Evolutionary conservation across 2,113 vertebrate genomes (phyloP).

Genomic region (Origma solitaria): DNA sequence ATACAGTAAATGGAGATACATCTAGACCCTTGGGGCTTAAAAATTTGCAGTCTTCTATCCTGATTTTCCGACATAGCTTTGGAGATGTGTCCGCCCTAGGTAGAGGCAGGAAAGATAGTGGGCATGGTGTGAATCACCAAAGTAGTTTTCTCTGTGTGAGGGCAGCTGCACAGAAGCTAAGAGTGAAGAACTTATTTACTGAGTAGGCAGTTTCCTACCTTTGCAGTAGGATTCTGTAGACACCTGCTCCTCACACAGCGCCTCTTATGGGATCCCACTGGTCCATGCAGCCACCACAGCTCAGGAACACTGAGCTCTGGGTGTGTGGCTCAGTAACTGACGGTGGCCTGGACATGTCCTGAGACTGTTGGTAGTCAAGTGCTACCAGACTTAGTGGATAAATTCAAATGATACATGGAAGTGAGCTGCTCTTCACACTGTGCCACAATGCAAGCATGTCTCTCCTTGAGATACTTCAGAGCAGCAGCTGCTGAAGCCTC

Average conservation of each 20-base stretch:
- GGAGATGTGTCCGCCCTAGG: rapidly evolving
- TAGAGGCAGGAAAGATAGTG: neutral
- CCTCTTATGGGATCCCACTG: neutral
- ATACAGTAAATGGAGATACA: neutral
- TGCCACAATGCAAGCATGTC: rapidly evolving
- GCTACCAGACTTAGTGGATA: neutral
- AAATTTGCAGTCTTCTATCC: neutral
- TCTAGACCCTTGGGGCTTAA: neutral
- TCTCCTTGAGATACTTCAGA: neutral
- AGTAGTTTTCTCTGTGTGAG: neutral
- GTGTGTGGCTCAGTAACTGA: neutral
- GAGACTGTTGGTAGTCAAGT: neutral
- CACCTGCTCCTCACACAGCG: neutral
- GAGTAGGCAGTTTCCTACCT: neutral
- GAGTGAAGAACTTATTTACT: neutral
- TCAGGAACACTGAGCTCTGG: rapidly evolving
- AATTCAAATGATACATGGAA: neutral
- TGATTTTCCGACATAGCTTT: neutral
- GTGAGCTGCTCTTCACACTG: neutral
- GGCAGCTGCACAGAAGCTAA: neutral
- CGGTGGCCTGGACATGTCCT: rapidly evolving
- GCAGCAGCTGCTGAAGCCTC: neutral
- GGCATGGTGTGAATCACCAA: neutral
- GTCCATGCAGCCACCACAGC: rapidly evolving
- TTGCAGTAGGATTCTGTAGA: neutral